Evolutionary conservation across 2,113 vertebrate genomes (phyloP).

Genomic region (Charadrius vociferus): DNA sequence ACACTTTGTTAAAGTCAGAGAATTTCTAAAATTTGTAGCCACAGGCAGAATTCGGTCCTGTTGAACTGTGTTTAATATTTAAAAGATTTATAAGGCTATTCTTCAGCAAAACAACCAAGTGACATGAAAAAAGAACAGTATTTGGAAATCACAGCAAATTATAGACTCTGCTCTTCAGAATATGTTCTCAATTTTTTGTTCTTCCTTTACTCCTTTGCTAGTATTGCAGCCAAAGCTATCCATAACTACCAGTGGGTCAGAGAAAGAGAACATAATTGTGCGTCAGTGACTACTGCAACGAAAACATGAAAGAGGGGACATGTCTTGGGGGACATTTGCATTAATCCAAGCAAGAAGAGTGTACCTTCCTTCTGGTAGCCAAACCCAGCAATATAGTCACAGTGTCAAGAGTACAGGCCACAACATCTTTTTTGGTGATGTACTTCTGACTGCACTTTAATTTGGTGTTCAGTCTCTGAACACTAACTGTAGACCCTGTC

Average conservation of each 20-base stretch:
- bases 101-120: neutral
- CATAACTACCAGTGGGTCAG: neutral
- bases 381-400: neutral
- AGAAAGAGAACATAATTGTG: neutral
- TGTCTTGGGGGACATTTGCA: neutral
- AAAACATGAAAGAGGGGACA: neutral
- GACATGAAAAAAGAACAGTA: neutral
- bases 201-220: neutral
- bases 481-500: neutral
- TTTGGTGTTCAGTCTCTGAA: neutral
- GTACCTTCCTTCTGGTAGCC: neutral
- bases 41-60: neutral
- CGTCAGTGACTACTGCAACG: neutral
- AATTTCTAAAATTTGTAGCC: neutral
- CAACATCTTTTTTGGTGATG: neutral
- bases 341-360: neutral
- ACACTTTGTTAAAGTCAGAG: neutral
- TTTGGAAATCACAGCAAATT: neutral
- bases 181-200: neutral
- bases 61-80: neutral
- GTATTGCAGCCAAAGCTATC: neutral
- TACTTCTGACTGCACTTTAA: neutral
- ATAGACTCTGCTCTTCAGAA: neutral
- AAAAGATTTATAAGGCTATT: neutral
- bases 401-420: accelerated